Conservation (phyloP, 2,113 vertebrate genomes). For the Dunckerocampus dactyliophorus region DNA sequence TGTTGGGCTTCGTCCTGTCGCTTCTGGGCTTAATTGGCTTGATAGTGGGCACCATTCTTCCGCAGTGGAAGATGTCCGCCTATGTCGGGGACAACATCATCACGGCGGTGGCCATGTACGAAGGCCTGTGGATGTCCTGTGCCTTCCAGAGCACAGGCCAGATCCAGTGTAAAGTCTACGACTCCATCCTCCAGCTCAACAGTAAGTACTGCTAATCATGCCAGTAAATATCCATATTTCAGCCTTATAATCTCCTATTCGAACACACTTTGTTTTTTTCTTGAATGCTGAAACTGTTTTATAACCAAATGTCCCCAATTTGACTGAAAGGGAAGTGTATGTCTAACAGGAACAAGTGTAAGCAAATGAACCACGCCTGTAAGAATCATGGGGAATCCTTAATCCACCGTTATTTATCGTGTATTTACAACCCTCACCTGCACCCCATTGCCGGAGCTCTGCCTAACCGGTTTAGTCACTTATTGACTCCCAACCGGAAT, state of each 20-base stretch:
- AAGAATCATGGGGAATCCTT: background rate
- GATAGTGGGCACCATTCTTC: slow-evolving; percentile 79
- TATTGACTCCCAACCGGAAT: slow-evolving; percentile 23
- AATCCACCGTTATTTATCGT: background rate
- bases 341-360: background rate
- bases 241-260: background rate
- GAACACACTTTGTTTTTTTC: background rate
- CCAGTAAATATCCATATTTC: background rate
- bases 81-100: slow-evolving; percentile 85
- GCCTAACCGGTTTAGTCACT: slow-evolving; percentile 47
- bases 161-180: slow-evolving; percentile 84
- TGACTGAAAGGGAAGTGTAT: background rate
- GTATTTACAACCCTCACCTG: background rate
- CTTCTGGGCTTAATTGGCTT: slow-evolving; percentile 77
- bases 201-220: slow-evolving; percentile 51
- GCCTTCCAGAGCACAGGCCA: slow-evolving; percentile 80
- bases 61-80: slow-evolving; percentile 86
- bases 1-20: slow-evolving; percentile 80
- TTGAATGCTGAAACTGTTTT: background rate
- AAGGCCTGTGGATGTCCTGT: slow-evolving; percentile 87
- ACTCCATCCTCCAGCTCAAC: slow-evolving; percentile 81
- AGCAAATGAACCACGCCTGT: slow-evolving; percentile 12
- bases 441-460: background rate
- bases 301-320: background rate
- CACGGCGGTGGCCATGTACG: slow-evolving; percentile 82